Evolutionary conservation across 2,888 invertebrate species (phyloP).

Genomic region (Diaprepes abbreviatus): DNA sequence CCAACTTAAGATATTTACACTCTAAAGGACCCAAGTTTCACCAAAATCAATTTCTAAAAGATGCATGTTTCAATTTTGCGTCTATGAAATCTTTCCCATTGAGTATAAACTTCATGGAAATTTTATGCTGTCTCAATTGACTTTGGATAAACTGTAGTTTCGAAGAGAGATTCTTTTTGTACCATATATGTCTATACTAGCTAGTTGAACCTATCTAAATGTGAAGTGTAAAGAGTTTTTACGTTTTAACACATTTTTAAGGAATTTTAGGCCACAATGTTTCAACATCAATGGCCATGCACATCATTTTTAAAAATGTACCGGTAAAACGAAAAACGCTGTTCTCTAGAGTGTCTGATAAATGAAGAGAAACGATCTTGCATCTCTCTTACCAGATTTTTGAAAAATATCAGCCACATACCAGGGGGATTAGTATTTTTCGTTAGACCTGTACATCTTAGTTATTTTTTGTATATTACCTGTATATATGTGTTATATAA

Average conservation of each 20-base stretch:
- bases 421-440: not conserved
- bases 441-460: slow-evolving; percentile 30
- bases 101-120: no score
- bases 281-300: slow-evolving; percentile 4
- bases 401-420: not conserved
- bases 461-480: slow-evolving; percentile 57
- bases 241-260: slow-evolving; percentile 12
- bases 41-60: no score
- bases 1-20: slow-evolving; percentile 11
- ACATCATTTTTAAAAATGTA: not conserved
- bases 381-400: no score
- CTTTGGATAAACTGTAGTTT: not conserved
- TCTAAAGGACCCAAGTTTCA: not conserved
- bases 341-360: not conserved
- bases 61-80: no score
- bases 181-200: slow-evolving; percentile 25
- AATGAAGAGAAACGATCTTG: no score
- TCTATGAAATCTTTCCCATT: no score
- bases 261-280: slow-evolving; percentile 14
- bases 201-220: slow-evolving; percentile 41
- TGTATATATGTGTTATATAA: slow-evolving; percentile 61
- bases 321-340: not conserved
- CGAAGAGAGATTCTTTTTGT: not conserved
- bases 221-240: slow-evolving; percentile 29
- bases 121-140: not conserved